Evolutionary conservation across 2,797 vertebrate genomes (phyloP).

Genomic region (Rhabdomys pumilio): DNA sequence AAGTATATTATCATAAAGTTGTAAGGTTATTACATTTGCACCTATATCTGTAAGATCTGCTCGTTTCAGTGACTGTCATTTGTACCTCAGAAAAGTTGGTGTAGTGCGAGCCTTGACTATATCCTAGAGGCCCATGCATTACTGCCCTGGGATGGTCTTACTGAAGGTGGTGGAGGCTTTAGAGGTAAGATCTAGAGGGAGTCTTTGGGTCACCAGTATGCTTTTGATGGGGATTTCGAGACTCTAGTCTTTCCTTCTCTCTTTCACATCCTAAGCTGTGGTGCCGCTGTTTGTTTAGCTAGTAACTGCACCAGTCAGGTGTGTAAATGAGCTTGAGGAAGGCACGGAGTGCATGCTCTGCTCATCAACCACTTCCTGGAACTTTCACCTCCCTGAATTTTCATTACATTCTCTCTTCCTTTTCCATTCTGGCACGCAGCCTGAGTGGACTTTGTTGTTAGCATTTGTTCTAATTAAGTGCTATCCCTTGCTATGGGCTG

Average conservation of each 20-base stretch:
- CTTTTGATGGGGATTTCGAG: not conserved
- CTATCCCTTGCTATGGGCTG: not conserved
- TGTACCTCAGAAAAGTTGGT: not conserved
- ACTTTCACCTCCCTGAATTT: conserved; percentile 2
- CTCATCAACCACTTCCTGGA: not conserved
- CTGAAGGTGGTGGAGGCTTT: not conserved
- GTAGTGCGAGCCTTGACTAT: not conserved
- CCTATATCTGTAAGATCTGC: not conserved
- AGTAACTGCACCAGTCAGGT: not conserved
- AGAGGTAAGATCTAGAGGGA: not conserved
- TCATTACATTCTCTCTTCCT: not conserved
- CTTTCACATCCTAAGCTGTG: not conserved
- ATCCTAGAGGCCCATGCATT: not conserved
- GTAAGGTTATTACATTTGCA: not conserved
- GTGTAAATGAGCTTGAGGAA: not conserved
- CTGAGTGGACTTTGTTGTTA: conserved; percentile 56
- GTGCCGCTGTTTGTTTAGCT: not conserved
- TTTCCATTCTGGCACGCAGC: conserved; percentile 30
- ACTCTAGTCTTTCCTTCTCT: not conserved
- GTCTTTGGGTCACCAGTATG: not conserved
- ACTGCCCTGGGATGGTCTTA: not conserved
- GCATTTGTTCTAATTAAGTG: conserved; percentile 63
- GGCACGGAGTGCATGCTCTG: not conserved
- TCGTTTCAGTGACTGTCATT: not conserved
- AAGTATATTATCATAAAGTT: not conserved